Conservation (phyloP, 2,113 vertebrate species). For the Pundamilia nyererei region DNA sequence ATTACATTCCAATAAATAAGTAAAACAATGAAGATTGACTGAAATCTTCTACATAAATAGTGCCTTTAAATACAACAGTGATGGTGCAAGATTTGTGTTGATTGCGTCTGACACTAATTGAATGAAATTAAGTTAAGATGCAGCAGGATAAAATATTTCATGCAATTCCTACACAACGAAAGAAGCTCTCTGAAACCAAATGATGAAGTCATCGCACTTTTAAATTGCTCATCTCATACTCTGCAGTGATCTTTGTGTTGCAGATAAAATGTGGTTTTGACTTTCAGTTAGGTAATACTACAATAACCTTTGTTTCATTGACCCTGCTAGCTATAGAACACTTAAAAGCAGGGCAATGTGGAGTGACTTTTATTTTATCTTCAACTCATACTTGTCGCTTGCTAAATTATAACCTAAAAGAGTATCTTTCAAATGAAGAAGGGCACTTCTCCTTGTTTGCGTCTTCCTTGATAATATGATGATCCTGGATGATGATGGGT, state of each 20-base stretch:
- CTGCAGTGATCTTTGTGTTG: constrained; percentile 25
- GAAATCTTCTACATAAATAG: constrained; percentile 66
- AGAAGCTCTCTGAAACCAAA: neutral
- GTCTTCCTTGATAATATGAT: neutral
- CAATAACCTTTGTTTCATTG: neutral
- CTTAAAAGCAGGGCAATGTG: neutral
- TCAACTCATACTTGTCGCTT: neutral
- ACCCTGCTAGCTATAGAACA: neutral
- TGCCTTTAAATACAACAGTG: constrained; percentile 49
- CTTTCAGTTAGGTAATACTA: neutral
- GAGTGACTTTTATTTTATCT: neutral
- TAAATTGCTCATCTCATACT: constrained; percentile 10
- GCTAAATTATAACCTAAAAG: constrained; percentile 8
- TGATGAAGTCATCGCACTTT: neutral
- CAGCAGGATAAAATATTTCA: constrained; percentile 29
- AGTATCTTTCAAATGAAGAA: neutral
- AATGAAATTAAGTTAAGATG: constrained; percentile 12
- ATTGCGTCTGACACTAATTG: constrained; percentile 54
- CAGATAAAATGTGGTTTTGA: constrained; percentile 37
- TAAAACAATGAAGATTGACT: constrained; percentile 52
- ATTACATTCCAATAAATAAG: constrained; percentile 65
- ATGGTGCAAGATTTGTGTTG: constrained; percentile 16
- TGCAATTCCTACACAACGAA: neutral
- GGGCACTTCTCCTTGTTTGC: neutral
- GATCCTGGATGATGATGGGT: constrained; percentile 9